Conservation (phyloP, 2,113 vertebrate species). For the Brachionichthys hirsutus region DNA sequence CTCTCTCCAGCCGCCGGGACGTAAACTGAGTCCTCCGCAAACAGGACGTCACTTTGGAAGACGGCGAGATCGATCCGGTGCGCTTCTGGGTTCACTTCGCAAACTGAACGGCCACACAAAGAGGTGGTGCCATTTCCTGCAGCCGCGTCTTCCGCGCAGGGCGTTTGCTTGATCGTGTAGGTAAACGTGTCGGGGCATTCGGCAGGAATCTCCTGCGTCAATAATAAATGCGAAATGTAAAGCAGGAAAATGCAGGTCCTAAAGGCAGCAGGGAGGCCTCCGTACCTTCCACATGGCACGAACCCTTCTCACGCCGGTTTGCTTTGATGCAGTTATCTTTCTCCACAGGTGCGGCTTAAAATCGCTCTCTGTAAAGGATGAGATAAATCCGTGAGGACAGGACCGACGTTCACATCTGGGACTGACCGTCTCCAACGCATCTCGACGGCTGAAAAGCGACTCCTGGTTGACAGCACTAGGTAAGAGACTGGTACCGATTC, state of each 20-base stretch:
- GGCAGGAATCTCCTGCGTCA: constrained; percentile 48
- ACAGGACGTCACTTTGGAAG: not conserved
- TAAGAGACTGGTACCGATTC: not conserved
- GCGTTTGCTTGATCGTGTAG: constrained; percentile 23
- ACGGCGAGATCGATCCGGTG: constrained; percentile 44
- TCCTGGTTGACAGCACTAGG: not conserved
- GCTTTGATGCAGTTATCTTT: constrained; percentile 22
- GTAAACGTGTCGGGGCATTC: constrained; percentile 39
- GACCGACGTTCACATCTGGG: no score
- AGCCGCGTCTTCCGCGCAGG: not conserved
- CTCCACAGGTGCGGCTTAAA: constrained; percentile 57
- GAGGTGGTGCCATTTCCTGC: not conserved
- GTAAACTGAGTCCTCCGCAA: constrained; percentile 48
- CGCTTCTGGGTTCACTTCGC: constrained; percentile 38
- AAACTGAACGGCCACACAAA: constrained; percentile 16
- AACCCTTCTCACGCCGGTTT: constrained; percentile 40
- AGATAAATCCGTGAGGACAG: not conserved
- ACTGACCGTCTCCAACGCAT: no score
- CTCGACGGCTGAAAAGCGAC: no score
- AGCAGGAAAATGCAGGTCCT: not conserved
- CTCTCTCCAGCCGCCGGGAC: constrained; percentile 56
- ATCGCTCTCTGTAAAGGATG: constrained; percentile 34
- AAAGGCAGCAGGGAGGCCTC: not conserved
- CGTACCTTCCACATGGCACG: constrained; percentile 60
- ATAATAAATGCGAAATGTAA: not conserved